Evolutionary conservation across 2,113 vertebrate species (phyloP), one percentile per base, ranked within the genome.

Genomic region (Tupaia chinensis): DNA sequence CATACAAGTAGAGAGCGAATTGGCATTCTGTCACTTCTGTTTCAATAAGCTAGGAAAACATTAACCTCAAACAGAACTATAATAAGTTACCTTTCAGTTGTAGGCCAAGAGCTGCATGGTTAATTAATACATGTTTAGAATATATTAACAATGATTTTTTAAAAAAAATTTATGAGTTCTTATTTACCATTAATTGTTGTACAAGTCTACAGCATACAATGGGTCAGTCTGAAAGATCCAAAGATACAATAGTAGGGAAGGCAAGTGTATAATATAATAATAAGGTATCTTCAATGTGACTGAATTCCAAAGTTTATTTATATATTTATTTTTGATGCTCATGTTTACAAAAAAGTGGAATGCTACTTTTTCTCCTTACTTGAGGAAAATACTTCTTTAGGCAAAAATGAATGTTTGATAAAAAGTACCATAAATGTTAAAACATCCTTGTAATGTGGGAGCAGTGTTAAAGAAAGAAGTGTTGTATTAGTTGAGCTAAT

Each of bases 21-120:
- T 94, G 95, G 95, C 69, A 22, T 98, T 91, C 93, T 97, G 72
- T 96, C 97, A 97, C 96, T 98, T 97, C 94, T 93, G 23, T 96
- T 98, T 97, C 95, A 91, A 76, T 90, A 95, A 97, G 85, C 86
- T 92, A 83, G 93, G 87, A 89, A 69, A 89, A 58, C 6, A 32
- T n/a, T 82, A 14, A 25, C 91, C 14, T 95, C 58, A 87, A 66
- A 89, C n/a, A 77, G n/a, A 86, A 29, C 87, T 83, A 69, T 95
- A 87, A 70, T 82, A 96, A 96, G 77, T 83, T 5, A 0, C 74
- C 87, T 96, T 96, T 92, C 95, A 93, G 68, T 95, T 95, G 93
- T 27, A 96, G 81, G 0, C 25, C 53, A 34, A 54, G 60, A 73
- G 3, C 17, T 85, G 8, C 16, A 68, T 56, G 12, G 88, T 89